Evolutionary conservation across 2,888 invertebrate genomes (phyloP).

Genomic region (Meiosimyza platycephala): DNA sequence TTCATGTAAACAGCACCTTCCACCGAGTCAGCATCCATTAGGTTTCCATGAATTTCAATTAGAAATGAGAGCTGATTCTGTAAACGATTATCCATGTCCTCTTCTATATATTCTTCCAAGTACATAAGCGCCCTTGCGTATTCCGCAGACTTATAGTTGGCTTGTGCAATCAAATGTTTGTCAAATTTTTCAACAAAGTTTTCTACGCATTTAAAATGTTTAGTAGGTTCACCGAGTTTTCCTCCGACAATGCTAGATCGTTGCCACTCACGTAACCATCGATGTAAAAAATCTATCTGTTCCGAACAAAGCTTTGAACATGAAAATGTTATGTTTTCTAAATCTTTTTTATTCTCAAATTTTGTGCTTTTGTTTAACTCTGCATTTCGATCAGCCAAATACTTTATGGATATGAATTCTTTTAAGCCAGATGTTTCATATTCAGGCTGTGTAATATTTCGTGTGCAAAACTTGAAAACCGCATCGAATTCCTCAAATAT

Average conservation of each 20-base stretch:
- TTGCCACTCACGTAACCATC: constrained; percentile 76
- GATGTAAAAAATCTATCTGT: constrained; percentile 79
- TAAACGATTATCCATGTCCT: constrained; percentile 68
- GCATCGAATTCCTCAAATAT: constrained; percentile 70
- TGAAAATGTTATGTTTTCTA: constrained; percentile 57
- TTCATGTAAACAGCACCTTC: constrained; percentile 83
- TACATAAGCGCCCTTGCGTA: constrained; percentile 81
- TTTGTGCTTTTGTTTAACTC: not conserved
- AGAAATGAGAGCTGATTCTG: constrained; percentile 74
- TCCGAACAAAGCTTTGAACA: constrained; percentile 79
- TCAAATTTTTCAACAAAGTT: constrained; percentile 70
- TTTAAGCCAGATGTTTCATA: constrained; percentile 49
- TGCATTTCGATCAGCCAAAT: constrained; percentile 43
- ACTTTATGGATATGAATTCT: constrained; percentile 56
- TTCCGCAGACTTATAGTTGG: constrained; percentile 81
- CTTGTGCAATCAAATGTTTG: constrained; percentile 76
- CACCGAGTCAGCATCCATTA: constrained; percentile 93
- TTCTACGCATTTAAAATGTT: constrained; percentile 54
- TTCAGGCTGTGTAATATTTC: constrained; percentile 37
- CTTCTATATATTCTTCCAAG: constrained; percentile 78
- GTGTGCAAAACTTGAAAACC: constrained; percentile 66
- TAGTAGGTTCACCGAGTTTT: constrained; percentile 61
- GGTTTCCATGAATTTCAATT: constrained; percentile 84
- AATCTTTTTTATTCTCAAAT: constrained; percentile 38
- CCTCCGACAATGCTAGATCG: constrained; percentile 51